These are phyloP conservation scores for Amblyraja radiata DNA, from an alignment of 2,797 vertebrate species.

Conservation along the genomic window DNA sequence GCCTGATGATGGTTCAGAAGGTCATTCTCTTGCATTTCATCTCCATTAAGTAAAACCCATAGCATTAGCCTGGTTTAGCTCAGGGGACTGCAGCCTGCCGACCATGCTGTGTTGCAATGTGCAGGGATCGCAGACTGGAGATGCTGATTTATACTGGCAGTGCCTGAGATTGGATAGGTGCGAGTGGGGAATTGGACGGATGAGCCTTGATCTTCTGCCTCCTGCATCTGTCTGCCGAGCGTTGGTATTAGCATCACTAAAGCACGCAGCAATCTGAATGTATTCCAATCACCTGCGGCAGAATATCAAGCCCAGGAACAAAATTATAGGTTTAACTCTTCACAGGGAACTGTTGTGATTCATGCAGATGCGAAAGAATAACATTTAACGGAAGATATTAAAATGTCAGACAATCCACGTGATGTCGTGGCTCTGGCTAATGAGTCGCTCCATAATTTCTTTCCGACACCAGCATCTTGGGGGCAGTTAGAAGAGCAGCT, in stretches of 20 bases:
- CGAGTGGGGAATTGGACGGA: not conserved
- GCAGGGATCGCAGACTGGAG: not conserved
- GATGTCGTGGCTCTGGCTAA: not conserved
- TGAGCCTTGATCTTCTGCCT: not conserved
- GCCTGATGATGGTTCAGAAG: not conserved
- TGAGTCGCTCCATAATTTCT: too few species aligned
- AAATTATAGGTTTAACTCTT: not conserved
- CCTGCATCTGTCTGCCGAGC: not conserved
- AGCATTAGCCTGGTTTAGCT: not conserved
- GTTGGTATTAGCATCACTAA: not conserved
- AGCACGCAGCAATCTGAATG: not conserved
- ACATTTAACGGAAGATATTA: not conserved
- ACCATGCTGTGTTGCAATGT: not conserved
- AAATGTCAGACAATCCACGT: not conserved
- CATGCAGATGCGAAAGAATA: not conserved
- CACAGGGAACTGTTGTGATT: not conserved
- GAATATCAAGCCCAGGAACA: not conserved
- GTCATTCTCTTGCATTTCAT: constrained; percentile 23
- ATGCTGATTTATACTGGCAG: not conserved
- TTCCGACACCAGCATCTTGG: too few species aligned
- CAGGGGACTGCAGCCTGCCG: not conserved
- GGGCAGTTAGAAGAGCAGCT: too few species aligned
- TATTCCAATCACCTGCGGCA: not conserved
- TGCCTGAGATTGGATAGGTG: not conserved
- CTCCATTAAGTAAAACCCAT: not conserved